Evolutionary conservation across 2,797 vertebrate genomes (phyloP).

Genomic region (Microctenopoma lineatum): DNA sequence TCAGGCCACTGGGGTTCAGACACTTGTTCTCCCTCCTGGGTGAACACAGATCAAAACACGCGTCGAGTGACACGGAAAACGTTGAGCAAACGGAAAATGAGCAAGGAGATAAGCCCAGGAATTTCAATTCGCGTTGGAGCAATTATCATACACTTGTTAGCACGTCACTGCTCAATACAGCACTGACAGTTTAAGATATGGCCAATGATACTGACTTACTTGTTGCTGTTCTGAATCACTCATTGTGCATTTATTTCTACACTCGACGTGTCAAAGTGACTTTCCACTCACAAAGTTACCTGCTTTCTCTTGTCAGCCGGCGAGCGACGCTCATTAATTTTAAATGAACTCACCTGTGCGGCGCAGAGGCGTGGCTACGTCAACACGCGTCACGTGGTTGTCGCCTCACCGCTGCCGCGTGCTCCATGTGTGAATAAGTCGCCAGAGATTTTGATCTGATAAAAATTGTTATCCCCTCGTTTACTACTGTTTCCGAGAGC

Average conservation of each 20-base stretch:
- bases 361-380: conserved; percentile 11
- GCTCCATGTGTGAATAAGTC: rapidly evolving
- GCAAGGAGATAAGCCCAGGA: no score
- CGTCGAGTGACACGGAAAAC: no score
- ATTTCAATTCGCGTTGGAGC: no score
- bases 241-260: conserved; percentile 51
- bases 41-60: neutral
- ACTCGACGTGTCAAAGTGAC: conserved; percentile 10
- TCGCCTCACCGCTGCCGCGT: neutral
- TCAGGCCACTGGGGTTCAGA: conserved; percentile 76
- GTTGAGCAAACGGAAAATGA: no score
- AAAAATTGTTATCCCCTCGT: rapidly evolving
- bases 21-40: conserved; percentile 53
- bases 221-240: conserved; percentile 58
- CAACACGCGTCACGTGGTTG: conserved; percentile 15
- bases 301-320: conserved; percentile 25
- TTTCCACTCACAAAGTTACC: conserved; percentile 13
- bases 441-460: neutral
- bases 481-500: neutral
- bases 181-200: neutral
- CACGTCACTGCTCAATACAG: neutral
- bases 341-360: conserved; percentile 72
- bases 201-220: conserved; percentile 47
- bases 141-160: no score
- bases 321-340: conserved; percentile 44